Base-by-base conservation (phyloP, 1,140 invertebrate genomes). In the Meloidogyne floridensis region DNA sequence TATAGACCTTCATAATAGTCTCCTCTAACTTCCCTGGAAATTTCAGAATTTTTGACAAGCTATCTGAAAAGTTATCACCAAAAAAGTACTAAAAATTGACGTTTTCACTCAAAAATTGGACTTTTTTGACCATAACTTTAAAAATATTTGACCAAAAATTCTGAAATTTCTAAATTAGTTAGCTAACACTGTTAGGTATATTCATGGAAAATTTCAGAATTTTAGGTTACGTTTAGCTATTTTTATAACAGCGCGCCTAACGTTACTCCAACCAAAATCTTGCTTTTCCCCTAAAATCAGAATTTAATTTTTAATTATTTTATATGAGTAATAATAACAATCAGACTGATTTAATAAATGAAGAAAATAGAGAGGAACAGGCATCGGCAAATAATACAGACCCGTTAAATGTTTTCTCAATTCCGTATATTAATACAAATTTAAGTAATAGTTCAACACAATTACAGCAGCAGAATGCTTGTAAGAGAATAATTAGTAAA, bases 331-430 rank as follows among this genome's bases (percentile, higher is more conserved):
- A 65, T 18, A 65, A n/a, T 15, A 65, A 65, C 59, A 65, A 65
- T 18, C 59, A 65, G n/a, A 65, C 6, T 65, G 59, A 65, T n/a
- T 65, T 65, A 18, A 65, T 65, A n/a, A 65, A n/a, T 65, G 59
- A 65, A 65, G 59, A 65, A 65, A 65, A 65, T 65, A 65, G 59
- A 65, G 59, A n/a, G n/a, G 59, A 65, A 65, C 15, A 65, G 7
- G 15, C 59, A 6, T 65, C 59, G 7, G 0, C 59, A n/a, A 65
- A n/a, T 32, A 32, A 32, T 65, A 65, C 59, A n/a, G 59, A 65
- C n/a, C 6, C 59, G n/a, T 65, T 65, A 65, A 65, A 65, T 65
- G 59, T 65, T 65, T 65, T 65, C 59, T 18, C 59, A 6, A 5
- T 65, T n/a, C 59, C 59, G 1, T 65, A 65, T 18, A 6, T 65